Evolutionary conservation across 2,888 invertebrate genomes (phyloP), one percentile per base, ranked within the genome.

Genomic region (Agelastica alni): DNA sequence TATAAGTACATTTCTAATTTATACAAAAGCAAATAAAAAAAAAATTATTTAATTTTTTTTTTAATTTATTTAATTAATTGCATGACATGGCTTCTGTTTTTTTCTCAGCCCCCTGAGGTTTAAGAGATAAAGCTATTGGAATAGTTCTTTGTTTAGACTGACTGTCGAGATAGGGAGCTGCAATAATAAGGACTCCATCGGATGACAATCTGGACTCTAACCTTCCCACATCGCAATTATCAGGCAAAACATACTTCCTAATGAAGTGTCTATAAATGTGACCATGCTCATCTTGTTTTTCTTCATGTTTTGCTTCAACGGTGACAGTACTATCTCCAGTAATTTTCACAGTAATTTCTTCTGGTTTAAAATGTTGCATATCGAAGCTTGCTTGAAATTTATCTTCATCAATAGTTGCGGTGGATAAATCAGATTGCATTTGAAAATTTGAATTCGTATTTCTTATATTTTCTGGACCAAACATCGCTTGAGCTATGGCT

Each of bases 331-430:
- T 55, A 30, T 57, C 51, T 3, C 45, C 51, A 2, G 51, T 49
- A n/a, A 59, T 37, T 44, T 59, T 59, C 0, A 59, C 57, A 12
- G 54, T 41, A 9, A 59, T 56, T 43, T 57, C 59, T 14, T 54
- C 52, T 2, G 59, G 59, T 32, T 52, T 55, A 51, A 59, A 59
- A 26, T 57, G 59, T 49, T 59, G 59, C 7, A 59, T 56, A 28
- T 58, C 58, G 4, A 55, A 52, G 28, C 53, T 55, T 16, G 52
- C 58, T 34, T 56, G 53, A 18, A 59, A 59, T 41, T 37, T 59
- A 28, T 56, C 30, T 20, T 56, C 45, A 7, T 56, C 51, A 18
- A 53, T 31, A n/a, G 10, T 51, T 4, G 51, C 59, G 0, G 47
- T 26, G 4, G 59, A 39, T 22, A 17, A 41, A 1, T 7, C 22